phyloP scores from a whole-genome alignment of 2,888 invertebrate genomes.

The Linnaemya vulpina region DNA sequence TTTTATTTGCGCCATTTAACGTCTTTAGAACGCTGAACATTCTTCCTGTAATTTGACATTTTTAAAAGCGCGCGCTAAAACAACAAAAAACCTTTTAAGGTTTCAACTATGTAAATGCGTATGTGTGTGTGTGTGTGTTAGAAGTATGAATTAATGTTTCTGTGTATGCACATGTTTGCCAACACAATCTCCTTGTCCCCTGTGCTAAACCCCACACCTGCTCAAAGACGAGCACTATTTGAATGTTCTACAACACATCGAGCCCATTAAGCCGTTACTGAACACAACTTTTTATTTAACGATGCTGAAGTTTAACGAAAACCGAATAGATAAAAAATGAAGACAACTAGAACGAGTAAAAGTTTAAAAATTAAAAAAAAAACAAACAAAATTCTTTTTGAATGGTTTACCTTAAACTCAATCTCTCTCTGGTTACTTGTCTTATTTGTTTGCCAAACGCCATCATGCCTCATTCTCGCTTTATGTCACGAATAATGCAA shows the following conservation, averaged over 20 bases:
- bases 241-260: slow-evolving; percentile 19
- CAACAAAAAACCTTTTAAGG: neutral
- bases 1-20: slow-evolving; percentile 12
- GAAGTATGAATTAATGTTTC: neutral
- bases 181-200: neutral
- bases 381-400: slow-evolving; percentile 25
- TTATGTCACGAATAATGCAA: slow-evolving; percentile 34
- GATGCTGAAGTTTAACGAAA: slow-evolving; percentile 20
- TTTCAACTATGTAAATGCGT: neutral
- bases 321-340: slow-evolving; percentile 11
- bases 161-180: neutral
- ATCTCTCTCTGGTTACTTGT: slow-evolving; percentile 48
- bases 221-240: slow-evolving; percentile 3
- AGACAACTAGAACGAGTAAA: slow-evolving; percentile 6
- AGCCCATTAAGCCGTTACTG: slow-evolving; percentile 48
- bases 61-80: neutral
- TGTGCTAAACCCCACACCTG: neutral
- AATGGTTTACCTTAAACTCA: slow-evolving; percentile 59
- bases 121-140: neutral
- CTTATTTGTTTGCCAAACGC: slow-evolving; percentile 39
- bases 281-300: slow-evolving; percentile 46
- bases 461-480: slow-evolving; percentile 32
- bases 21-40: slow-evolving; percentile 9
- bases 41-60: slow-evolving; percentile 2
- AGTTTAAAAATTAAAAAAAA: neutral